Evolutionary conservation across 2,797 vertebrate species (phyloP), one percentile per base, ranked within the genome.

Genomic region (Gorsachius magnificus): DNA sequence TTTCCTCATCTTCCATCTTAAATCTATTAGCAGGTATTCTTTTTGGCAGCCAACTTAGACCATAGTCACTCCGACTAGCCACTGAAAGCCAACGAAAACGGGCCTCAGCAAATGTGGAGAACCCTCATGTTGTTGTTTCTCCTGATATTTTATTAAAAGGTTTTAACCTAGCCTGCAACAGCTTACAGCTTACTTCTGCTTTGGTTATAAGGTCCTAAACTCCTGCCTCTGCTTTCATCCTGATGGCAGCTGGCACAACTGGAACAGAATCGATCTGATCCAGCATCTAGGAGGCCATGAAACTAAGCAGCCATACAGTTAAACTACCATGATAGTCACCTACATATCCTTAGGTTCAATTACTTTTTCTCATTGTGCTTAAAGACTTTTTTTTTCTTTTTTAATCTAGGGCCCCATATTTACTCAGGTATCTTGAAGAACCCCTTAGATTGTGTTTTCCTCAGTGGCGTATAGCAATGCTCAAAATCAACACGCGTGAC

Each of bases 1-100:
- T 91, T 45, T 82, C 21, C 17, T 64, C 54, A 76, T 86, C 54
- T 86, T 88, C 45, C 57, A 19, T 83, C 65, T 89, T 90, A 83
- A 93, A 78, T 58, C 51, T 83, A 31, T 87, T 72, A 85, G 51
- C 56, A 75, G 54, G 50, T 36, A 61, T 43, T 78, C 16, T 72
- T 93, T 93, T 53, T 63, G 63, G 72, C 69, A 93, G 48, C 25
- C 41, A 86, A 4, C 14, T 24, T 8, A 92, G 84, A 87, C 51
- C 26, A 16, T 0, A 78, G 29, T 45, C 63, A 72, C 63, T 78
- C 43, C 43, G 89, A 25, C 36, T 51, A 87, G 38, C 2, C 65
- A 78, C 13, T 31, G 56, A 93, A 92, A 75, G 17, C 13, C 51
- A 79, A 79, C n/a, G 31, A 77, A 87, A 89, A 95, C 19, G 29